Conservation (phyloP, 2,113 vertebrate species). For the Hippopotamus amphibius region DNA sequence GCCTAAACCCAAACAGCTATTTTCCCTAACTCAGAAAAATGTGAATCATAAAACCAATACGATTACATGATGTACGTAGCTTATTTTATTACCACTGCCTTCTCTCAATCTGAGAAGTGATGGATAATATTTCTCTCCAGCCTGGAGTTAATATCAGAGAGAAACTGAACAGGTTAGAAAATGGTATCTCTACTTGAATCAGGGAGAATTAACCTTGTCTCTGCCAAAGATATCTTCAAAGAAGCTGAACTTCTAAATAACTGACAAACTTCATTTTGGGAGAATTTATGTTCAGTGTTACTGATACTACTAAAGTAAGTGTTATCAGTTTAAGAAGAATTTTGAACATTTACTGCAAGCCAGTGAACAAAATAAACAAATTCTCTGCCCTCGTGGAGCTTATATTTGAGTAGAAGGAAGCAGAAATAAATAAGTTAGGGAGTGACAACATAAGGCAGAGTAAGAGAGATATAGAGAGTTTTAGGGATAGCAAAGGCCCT, state of each 20-base stretch:
- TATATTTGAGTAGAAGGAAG: background rate
- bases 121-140: background rate
- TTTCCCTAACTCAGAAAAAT: slow-evolving; percentile 46
- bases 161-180: background rate
- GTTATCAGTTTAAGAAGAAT: background rate
- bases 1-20: slow-evolving; percentile 16
- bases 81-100: slow-evolving; percentile 24
- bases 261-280: background rate
- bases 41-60: slow-evolving; percentile 34
- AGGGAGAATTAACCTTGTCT: background rate
- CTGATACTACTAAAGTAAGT: background rate
- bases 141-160: background rate
- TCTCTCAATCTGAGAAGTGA: background rate
- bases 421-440: background rate
- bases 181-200: background rate
- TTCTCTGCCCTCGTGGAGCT: background rate
- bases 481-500: background rate
- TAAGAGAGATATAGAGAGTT: background rate
- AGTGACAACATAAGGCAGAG: background rate
- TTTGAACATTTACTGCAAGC: background rate
- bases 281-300: background rate
- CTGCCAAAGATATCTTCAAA: background rate
- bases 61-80: background rate
- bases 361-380: background rate
- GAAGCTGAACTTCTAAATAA: slow-evolving; percentile 14